Evolutionary conservation across 2,888 invertebrate species (phyloP), one percentile per base, ranked within the genome.

Genomic region (Teinopalpus imperialis): DNA sequence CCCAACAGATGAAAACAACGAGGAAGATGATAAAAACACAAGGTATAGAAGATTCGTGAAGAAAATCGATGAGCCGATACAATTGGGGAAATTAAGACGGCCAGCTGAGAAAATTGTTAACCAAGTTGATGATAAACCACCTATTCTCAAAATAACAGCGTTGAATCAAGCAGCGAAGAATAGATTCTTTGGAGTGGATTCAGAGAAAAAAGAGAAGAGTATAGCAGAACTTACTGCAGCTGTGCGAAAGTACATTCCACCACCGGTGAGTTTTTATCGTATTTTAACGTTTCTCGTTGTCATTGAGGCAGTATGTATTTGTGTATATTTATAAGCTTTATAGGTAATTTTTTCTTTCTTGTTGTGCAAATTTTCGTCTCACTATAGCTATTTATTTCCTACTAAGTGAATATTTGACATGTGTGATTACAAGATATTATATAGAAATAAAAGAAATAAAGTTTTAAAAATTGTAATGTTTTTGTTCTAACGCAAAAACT

Each of bases 181-280:
- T 40, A 87, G 77, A 61, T 87, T 87, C 74, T 87, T 87, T 41
- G 88, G 87, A 0, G 45, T 86, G 7, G 85, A 83, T 3, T 46
- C 64, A 1, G 49, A 55, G 16, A 82, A 79, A 64, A 81, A 77
- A 43, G 85, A 81, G 54, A 82, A 74, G 53, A 85, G 60, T 36
- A 67, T 86, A 3, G 87, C 88, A 29, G 87, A 87, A 51, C 51
- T 86, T 36, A 64, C 82, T 0, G 87, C 87, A 13, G 81, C 85
- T 29, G 86, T 88, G 3, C 74, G 85, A 61, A 87, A 79, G 57
- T 88, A 80, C 64, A 83, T 87, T 66, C 82, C 86, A 51, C 82
- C 86, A 51, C 79, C 81, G 54, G 87, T 87, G 39, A 79, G 82
- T 68, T 14, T 7, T 16, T 16, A 16, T 16, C 4, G n/a, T n/a